A percentile compares a stretch with the other conserved stretches of the same genome.
Conservation (phyloP, 1,140 invertebrate species). For the Rhopalosiphum padi region DNA sequence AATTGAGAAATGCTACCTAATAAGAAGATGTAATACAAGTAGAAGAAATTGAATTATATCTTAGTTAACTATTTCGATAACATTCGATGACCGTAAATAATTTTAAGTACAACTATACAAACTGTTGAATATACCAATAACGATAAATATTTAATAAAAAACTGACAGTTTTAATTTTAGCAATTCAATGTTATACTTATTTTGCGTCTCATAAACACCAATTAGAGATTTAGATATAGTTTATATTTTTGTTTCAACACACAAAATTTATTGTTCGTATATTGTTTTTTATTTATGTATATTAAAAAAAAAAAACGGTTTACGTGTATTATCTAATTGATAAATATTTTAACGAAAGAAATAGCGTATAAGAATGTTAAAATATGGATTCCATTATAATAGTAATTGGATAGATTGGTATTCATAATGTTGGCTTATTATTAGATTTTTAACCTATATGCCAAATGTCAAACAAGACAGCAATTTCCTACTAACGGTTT, state of each 20-base stretch:
- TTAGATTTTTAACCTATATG: not conserved
- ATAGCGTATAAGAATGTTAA: not conserved
- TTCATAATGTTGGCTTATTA: not conserved
- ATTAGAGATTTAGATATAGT: not conserved
- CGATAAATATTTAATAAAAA: not conserved
- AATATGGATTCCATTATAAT: not conserved
- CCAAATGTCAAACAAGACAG: not conserved
- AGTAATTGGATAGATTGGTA: not conserved
- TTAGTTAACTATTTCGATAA: not conserved
- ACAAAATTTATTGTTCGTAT: not conserved
- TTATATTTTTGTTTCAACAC: not conserved
- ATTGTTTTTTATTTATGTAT: not conserved
- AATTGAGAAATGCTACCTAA: not conserved
- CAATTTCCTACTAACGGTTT: not conserved
- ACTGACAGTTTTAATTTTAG: not conserved
- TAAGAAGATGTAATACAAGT: not conserved
- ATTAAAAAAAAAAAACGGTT: not conserved
- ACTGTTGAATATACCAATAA: not conserved
- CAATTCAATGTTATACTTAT: not conserved
- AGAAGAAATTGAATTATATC: not conserved
- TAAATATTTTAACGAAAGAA: not conserved
- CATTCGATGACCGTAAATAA: not conserved
- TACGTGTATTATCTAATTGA: not conserved
- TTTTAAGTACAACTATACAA: not conserved
- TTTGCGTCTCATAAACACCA: not conserved